These are phyloP conservation scores for Ophion costatus DNA, from an alignment of 2,888 invertebrate genomes.

Conservation along the genomic window DNA sequence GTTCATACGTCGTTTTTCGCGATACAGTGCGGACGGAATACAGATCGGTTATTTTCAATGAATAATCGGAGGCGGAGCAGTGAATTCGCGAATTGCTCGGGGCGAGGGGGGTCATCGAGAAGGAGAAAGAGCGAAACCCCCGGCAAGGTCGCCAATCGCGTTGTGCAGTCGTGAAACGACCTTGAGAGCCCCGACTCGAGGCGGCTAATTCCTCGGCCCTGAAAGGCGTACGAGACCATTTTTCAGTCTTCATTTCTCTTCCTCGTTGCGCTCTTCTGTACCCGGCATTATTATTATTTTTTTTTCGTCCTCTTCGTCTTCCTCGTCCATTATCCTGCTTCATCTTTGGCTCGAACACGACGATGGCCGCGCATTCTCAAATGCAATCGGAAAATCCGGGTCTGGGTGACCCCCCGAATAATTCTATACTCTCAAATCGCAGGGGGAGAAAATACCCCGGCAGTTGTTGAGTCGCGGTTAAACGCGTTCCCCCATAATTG, in stretches of 20 bases:
- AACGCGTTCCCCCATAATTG: background rate
- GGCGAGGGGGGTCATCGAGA: constrained; percentile 23
- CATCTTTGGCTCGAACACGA: background rate
- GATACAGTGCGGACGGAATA: constrained; percentile 36
- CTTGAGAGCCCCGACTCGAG: constrained; percentile 38
- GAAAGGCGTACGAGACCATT: constrained; percentile 48
- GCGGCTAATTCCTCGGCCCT: constrained; percentile 52
- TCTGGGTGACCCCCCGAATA: background rate
- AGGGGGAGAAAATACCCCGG: background rate
- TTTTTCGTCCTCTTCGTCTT: constrained; percentile 9
- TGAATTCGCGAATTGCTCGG: constrained; percentile 15
- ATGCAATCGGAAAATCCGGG: constrained; percentile 10
- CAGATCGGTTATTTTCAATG: constrained; percentile 44
- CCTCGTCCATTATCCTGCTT: constrained; percentile 18
- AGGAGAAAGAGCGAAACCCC: constrained; percentile 49
- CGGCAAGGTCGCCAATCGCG: constrained; percentile 58
- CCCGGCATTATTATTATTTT: constrained; percentile 45
- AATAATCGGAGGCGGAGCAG: constrained; percentile 14
- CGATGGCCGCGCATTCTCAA: constrained; percentile 15
- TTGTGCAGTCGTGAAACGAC: constrained; percentile 57
- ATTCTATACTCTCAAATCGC: constrained; percentile 9
- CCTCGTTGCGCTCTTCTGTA: constrained; percentile 14
- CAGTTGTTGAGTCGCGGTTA: background rate
- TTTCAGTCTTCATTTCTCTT: constrained; percentile 38
- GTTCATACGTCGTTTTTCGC: constrained; percentile 15